These are phyloP conservation scores for Myotis yumanensis DNA, from an alignment of 2,113 vertebrate genomes.

Conservation along the genomic window DNA sequence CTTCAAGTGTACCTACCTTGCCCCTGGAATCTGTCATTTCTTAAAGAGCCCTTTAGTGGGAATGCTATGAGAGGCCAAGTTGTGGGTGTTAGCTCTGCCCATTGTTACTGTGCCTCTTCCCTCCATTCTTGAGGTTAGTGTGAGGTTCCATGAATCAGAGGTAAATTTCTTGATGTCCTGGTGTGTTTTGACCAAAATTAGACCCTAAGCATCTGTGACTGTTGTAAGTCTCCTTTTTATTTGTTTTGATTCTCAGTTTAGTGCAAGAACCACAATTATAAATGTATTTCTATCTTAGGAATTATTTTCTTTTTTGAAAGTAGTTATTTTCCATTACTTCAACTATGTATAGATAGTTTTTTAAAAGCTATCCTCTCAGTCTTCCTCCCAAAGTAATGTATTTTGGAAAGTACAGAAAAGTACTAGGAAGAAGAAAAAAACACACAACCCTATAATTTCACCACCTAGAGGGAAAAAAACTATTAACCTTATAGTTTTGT, in stretches of 20 bases:
- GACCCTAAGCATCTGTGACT: neutral
- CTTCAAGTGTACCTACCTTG: neutral
- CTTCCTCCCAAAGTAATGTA: neutral
- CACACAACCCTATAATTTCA: conserved; percentile 52
- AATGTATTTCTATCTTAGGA: neutral
- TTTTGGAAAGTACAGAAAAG: conserved; percentile 60
- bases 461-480: neutral
- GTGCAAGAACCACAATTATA: neutral
- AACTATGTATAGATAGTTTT: neutral
- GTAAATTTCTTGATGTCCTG: neutral
- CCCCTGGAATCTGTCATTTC: neutral
- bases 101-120: no score
- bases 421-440: conserved; percentile 43
- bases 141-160: neutral
- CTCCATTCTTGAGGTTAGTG: neutral
- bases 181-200: neutral
- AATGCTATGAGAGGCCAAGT: neutral
- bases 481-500: conserved; percentile 10
- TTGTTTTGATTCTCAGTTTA: neutral
- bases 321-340: conserved; percentile 12
- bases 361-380: neutral
- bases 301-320: neutral
- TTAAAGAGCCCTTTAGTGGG: neutral
- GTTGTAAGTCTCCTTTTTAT: neutral
- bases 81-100: neutral